A percentile compares a stretch with the other conserved stretches of the same genome.
Evolutionary conservation across 2,888 invertebrate species (phyloP).

Genomic region (Geophilus truncorum): DNA sequence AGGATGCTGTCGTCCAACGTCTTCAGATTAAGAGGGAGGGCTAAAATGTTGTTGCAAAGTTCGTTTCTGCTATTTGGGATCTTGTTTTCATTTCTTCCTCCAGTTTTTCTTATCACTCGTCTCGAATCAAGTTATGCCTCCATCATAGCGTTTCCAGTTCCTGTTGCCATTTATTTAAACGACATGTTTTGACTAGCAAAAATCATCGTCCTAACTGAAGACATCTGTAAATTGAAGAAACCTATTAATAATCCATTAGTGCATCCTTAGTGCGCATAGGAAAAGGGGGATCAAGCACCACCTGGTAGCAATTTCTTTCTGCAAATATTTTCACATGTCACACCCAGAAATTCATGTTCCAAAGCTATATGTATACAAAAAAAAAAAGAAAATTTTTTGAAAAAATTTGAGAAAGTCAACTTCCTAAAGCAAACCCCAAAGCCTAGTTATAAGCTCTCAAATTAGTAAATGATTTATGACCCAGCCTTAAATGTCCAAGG

Average conservation of each 20-base stretch:
- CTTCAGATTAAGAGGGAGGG: neutral
- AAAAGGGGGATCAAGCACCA: neutral
- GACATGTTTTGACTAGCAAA: conserved; percentile 6
- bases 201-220: neutral
- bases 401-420: neutral
- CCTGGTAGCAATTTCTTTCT: conserved; percentile 7
- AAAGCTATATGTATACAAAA: neutral
- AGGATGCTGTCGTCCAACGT: neutral
- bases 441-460: neutral
- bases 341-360: neutral
- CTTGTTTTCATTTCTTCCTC: neutral
- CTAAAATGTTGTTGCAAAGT: neutral
- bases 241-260: conserved; percentile 18
- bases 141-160: neutral
- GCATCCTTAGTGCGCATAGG: neutral
- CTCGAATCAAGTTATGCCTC: neutral
- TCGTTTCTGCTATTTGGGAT: neutral
- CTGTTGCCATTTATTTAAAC: neutral
- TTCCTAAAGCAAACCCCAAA: neutral
- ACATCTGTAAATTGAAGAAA: conserved; percentile 2
- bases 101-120: neutral
- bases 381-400: no score
- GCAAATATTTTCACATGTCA: neutral
- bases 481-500: neutral
- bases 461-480: conserved; percentile 1